Base-by-base conservation (phyloP, 2,797 vertebrate genomes). In the Chromobotia macracanthus region DNA sequence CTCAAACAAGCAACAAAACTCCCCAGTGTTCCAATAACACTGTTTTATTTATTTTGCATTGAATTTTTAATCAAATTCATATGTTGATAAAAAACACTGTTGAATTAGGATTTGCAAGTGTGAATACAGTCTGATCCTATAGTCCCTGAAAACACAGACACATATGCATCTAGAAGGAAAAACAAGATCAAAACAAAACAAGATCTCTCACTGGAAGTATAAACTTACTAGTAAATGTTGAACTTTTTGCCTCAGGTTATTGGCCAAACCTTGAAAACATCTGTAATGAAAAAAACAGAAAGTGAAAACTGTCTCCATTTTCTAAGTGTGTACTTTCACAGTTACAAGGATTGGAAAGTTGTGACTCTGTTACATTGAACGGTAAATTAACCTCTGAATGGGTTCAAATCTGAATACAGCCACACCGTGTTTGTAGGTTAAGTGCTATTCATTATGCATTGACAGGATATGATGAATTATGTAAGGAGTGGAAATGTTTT, bases 391-490 rank as follows among this genome's bases (percentile, higher is more conserved):
- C 31, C 25, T 58, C n/a, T 74, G 61, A 61, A 44, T 53, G 55
- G 53, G 15, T 51, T 35, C 18, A 41, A 18, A 73, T 60, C 28
- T 28, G 28, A 73, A 82, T 80, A 50, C 61, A 51, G 51, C 35
- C 69, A 61, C 60, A 86, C 86, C 83, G 68, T 1, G 80, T 84
- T 86, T 87, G 79, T 88, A 74, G 85, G 77, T 73, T 73, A 72
- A 85, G 74, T 71, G 72, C 79, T 84, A 90, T 90, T 90, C 79
- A 90, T 93, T 91, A 93, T 91, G 85, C 87, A 89, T 85, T 83
- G 77, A 68, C 84, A 84, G 82, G 69, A 88, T 86, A 82, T 80
- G 79, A 89, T 92, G 87, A 90, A 91, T 92, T 90, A 91, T 91
- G 89, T 84, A 90, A 82, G 77, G 83, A 78, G 88, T 83, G 87